Evolutionary conservation across 1,140 invertebrate species (phyloP).

Genomic region (Nixonia krombeini): DNA sequence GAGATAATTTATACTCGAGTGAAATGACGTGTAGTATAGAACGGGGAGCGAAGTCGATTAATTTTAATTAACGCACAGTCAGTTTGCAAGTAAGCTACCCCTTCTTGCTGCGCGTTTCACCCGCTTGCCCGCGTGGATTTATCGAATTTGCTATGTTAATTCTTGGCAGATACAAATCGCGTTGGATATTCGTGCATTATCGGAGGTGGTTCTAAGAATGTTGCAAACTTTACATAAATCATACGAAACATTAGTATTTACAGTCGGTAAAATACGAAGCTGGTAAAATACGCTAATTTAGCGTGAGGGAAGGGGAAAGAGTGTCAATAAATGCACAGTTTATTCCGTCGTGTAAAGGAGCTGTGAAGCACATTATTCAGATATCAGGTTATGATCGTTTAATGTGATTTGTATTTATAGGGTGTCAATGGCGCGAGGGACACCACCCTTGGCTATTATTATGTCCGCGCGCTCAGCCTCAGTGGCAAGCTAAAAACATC

Average conservation of each 20-base stretch:
- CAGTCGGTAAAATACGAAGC: too few relatives aligned
- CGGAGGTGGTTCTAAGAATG: not conserved
- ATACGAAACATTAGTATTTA: too few relatives aligned
- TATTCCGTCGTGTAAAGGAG: constrained; percentile 17
- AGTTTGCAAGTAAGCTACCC: constrained; percentile 51
- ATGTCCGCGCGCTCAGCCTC: constrained; percentile 33
- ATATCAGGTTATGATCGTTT: constrained; percentile 54
- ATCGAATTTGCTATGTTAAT: constrained; percentile 45
- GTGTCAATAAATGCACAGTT: too few relatives aligned
- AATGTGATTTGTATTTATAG: constrained; percentile 51
- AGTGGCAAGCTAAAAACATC: constrained; percentile 42
- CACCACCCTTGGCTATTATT: constrained; percentile 43
- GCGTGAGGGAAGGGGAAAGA: too few relatives aligned
- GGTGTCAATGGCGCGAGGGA: constrained; percentile 24
- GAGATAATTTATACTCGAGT: constrained; percentile 58
- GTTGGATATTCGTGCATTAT: constrained; percentile 24
- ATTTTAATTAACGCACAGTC: constrained; percentile 65
- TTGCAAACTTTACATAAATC: too few relatives aligned
- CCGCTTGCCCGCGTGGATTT: constrained; percentile 35
- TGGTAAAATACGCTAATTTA: too few relatives aligned
- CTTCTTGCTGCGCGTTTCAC: constrained; percentile 34
- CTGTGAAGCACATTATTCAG: constrained; percentile 35
- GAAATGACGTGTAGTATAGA: constrained; percentile 44
- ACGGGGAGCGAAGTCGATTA: constrained; percentile 60
- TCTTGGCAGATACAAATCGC: constrained; percentile 37